Percentiles rank a stretch among this genome's conserved stretches.
phyloP scores from a whole-genome alignment of 2,797 vertebrate genomes.

The Pipistrellus pygmaeus region DNA sequence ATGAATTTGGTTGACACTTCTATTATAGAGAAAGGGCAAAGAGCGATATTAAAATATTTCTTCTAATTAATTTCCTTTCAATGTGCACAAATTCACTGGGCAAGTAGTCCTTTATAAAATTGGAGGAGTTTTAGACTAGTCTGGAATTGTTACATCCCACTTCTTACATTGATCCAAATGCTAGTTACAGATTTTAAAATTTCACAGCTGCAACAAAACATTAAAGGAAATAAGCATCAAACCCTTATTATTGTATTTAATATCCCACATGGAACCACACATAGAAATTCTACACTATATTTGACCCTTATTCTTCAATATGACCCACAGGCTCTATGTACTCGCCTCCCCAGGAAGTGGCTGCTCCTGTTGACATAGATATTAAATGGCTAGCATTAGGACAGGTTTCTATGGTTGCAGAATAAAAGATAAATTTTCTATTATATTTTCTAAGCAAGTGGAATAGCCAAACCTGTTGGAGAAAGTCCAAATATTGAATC shows the following conservation, averaged over 20 bases:
- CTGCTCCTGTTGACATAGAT: neutral
- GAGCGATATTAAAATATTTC: too few species aligned
- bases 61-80: too few species aligned
- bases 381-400: neutral
- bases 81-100: too few species aligned
- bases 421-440: constrained; percentile 14
- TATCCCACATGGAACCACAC: neutral
- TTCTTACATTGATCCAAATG: neutral
- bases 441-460: constrained; percentile 60
- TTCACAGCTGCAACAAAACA: neutral
- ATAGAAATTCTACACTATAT: constrained; percentile 3
- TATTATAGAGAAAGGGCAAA: too few species aligned
- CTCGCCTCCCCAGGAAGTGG: neutral
- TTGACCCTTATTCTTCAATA: neutral
- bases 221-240: constrained; percentile 11
- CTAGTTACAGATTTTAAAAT: constrained; percentile 15
- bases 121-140: neutral
- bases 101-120: constrained; percentile 51
- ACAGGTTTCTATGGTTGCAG: constrained; percentile 56
- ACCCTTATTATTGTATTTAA: constrained; percentile 2
- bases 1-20: too few species aligned
- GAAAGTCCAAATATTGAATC: neutral
- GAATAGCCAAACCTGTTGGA: constrained; percentile 1
- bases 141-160: neutral
- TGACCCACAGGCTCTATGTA: neutral